Evolutionary conservation across 1,140 invertebrate species (phyloP).

Genomic region (Drosophila sucinea): DNA sequence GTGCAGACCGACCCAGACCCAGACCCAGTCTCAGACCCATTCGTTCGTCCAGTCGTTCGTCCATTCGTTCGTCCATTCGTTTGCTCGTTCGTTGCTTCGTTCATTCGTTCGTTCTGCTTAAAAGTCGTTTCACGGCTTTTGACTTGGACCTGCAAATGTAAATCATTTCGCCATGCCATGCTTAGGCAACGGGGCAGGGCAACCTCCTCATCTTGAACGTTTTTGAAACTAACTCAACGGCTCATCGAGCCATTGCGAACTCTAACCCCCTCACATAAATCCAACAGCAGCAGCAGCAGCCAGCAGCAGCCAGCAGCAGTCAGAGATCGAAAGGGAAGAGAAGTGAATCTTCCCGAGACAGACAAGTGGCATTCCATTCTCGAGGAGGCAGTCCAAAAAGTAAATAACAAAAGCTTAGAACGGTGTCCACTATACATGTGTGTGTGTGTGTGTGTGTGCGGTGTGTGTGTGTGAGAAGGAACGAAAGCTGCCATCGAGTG

Average conservation of each 20-base stretch:
- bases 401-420: conserved; percentile 71
- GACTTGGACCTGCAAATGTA: conserved; percentile 73
- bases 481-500: conserved; percentile 63
- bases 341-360: conserved; percentile 54
- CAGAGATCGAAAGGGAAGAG: conserved; percentile 37
- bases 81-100: conserved; percentile 20
- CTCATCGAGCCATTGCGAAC: conserved; percentile 73
- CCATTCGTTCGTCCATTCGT: neutral
- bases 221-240: conserved; percentile 58
- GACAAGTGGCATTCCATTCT: conserved; percentile 82
- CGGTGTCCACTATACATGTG: conserved; percentile 24
- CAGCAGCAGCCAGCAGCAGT: conserved; percentile 46
- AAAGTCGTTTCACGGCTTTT: conserved; percentile 71
- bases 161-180: conserved; percentile 78
- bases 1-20: conserved; percentile 4
- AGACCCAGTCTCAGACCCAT: conserved; percentile 26
- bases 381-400: conserved; percentile 58
- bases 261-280: conserved; percentile 80
- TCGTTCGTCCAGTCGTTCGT: conserved; percentile 7
- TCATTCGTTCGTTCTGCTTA: conserved; percentile 8
- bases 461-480: conserved; percentile 20
- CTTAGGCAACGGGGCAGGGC: conserved; percentile 23
- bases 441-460: conserved; percentile 29
- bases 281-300: conserved; percentile 45
- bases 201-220: conserved; percentile 24